Conservation (phyloP, 2,888 invertebrate genomes). For the Cylindroiulus punctatus region DNA sequence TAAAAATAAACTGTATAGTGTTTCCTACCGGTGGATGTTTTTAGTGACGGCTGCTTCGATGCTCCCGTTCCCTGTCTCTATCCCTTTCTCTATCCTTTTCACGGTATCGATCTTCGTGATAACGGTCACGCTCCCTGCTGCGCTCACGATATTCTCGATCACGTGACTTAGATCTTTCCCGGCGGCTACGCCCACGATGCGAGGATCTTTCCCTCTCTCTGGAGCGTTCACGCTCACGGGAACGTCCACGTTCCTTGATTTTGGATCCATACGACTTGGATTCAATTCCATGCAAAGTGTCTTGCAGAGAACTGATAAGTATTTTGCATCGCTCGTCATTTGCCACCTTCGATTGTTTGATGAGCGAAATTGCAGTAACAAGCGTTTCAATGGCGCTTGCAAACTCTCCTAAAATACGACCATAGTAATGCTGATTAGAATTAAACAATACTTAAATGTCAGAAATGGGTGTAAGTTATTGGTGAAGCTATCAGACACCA, state of each 20-base stretch:
- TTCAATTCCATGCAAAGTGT: slow-evolving; percentile 96
- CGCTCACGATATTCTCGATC: slow-evolving; percentile 77
- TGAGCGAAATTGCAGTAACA: slow-evolving; percentile 97
- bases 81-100: slow-evolving; percentile 67
- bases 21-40: slow-evolving; percentile 8
- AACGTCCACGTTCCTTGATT: slow-evolving; percentile 69
- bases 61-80: slow-evolving; percentile 69
- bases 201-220: slow-evolving; percentile 63
- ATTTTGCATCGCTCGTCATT: slow-evolving; percentile 98
- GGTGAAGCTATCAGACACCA: too few species aligned
- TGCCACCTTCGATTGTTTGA: slow-evolving; percentile 96
- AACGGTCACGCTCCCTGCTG: slow-evolving; percentile 81
- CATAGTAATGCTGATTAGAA: too few species aligned
- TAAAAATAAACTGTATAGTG: neutral
- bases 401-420: slow-evolving; percentile 77
- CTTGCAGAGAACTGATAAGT: slow-evolving; percentile 93
- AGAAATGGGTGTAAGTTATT: too few species aligned
- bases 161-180: slow-evolving; percentile 65
- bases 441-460: too few species aligned
- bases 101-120: slow-evolving; percentile 83
- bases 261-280: slow-evolving; percentile 92
- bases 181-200: slow-evolving; percentile 62
- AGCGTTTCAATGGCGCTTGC: slow-evolving; percentile 98
- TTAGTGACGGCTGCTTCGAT: slow-evolving; percentile 62
- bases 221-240: slow-evolving; percentile 79